Conservation (phyloP, 2,113 vertebrate genomes). For the Suncus etruscus region DNA sequence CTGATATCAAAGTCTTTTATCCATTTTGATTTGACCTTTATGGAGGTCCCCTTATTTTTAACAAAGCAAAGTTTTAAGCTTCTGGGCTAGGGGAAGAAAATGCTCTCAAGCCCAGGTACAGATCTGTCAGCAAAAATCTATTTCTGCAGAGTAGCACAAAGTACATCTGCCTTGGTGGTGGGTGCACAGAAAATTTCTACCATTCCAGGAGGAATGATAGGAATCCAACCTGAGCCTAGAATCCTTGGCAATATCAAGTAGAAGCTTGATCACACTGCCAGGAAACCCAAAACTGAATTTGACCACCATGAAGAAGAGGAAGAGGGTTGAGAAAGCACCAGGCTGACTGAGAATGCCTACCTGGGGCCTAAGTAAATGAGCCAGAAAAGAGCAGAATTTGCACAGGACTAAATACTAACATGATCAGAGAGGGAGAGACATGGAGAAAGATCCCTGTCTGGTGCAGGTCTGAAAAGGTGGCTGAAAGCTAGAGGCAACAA, state of each 20-base stretch:
- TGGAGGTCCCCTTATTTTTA: too few relatives aligned
- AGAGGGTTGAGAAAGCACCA: background rate
- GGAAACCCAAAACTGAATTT: background rate
- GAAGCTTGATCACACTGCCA: background rate
- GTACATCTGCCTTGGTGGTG: background rate
- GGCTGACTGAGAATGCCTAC: too few relatives aligned
- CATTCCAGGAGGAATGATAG: background rate
- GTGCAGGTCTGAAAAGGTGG: background rate
- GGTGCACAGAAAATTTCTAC: background rate
- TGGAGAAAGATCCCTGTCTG: background rate
- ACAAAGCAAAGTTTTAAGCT: background rate
- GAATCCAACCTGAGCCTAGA: background rate
- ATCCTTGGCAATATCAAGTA: background rate
- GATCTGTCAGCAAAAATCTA: constrained; percentile 14
- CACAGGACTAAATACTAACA: too few relatives aligned
- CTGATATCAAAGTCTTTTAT: too few relatives aligned
- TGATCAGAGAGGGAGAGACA: background rate
- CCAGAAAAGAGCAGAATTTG: too few relatives aligned
- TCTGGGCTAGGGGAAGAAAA: background rate
- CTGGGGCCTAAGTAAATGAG: background rate
- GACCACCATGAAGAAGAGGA: background rate
- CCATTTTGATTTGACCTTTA: too few relatives aligned
- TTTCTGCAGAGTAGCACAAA: background rate
- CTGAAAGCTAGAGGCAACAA: background rate
- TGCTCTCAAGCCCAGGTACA: background rate